These are phyloP conservation scores for Atherinomorus stipes DNA, from an alignment of 2,113 vertebrate species.

Conservation along the genomic window DNA sequence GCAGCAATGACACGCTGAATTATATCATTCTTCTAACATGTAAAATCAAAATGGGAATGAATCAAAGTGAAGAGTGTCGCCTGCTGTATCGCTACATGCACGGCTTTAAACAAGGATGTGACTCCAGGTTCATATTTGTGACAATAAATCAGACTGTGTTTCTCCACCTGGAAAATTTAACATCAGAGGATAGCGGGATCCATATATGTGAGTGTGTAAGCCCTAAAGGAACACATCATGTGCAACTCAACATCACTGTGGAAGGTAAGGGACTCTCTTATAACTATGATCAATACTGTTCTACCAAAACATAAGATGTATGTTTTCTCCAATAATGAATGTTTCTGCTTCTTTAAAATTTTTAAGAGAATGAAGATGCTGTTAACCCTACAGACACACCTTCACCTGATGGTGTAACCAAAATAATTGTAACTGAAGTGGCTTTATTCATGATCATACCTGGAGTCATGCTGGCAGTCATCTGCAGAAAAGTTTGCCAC, in stretches of 20 bases:
- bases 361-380: not conserved
- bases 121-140: conserved; percentile 8
- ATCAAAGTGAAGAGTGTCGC: not conserved
- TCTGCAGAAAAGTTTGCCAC: not conserved
- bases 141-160: conserved; percentile 23
- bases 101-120: not conserved
- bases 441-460: accelerated
- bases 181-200: conserved; percentile 26
- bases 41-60: conserved; percentile 1
- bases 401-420: accelerated
- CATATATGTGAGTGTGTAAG: not conserved
- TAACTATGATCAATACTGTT: not conserved
- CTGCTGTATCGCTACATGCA: accelerated
- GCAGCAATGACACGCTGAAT: not conserved
- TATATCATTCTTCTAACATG: accelerated
- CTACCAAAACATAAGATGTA: too few relatives aligned
- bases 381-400: not conserved
- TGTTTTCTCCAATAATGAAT: too few relatives aligned
- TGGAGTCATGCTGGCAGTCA: not conserved
- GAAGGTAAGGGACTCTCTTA: conserved; percentile 11
- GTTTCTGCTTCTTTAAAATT: not conserved
- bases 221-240: accelerated
- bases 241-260: conserved; percentile 16
- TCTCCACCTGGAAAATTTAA: conserved; percentile 28
- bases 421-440: not conserved